Conservation (phyloP, 1,140 invertebrate genomes). For the Apis dorsata region DNA sequence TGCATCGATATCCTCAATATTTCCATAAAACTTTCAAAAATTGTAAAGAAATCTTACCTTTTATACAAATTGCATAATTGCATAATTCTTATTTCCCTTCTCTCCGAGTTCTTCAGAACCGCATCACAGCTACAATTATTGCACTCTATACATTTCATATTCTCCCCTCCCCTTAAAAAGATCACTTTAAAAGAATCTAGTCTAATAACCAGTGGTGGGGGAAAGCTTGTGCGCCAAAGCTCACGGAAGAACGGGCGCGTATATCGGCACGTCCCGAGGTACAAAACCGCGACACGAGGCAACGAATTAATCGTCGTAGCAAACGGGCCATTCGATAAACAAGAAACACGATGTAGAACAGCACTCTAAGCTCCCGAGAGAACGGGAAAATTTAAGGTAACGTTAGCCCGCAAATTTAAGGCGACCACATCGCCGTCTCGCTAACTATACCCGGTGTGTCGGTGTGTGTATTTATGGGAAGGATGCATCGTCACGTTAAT, state of each 20-base stretch:
- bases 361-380: slow-evolving; percentile 32
- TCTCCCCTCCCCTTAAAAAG: too few species aligned
- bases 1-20: too few species aligned
- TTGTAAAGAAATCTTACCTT: too few species aligned
- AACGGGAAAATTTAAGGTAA: slow-evolving; percentile 39
- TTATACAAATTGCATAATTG: too few species aligned
- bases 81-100: too few species aligned
- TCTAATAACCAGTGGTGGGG: too few species aligned
- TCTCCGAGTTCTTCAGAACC: too few species aligned
- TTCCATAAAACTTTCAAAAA: too few species aligned
- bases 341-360: slow-evolving; percentile 39
- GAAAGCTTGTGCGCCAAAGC: background rate
- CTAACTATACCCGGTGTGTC: slow-evolving; percentile 36
- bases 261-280: background rate
- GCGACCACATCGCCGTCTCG: slow-evolving; percentile 43
- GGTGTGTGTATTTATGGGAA: slow-evolving; percentile 42
- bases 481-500: slow-evolving; percentile 47
- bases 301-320: slow-evolving; percentile 32
- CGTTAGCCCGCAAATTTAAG: slow-evolving; percentile 39
- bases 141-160: too few species aligned
- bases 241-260: background rate
- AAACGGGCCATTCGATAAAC: slow-evolving; percentile 28
- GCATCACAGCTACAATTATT: too few species aligned
- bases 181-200: background rate
- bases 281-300: slow-evolving; percentile 17